These are phyloP conservation scores for Agrilus planipennis DNA, from an alignment of 1,140 invertebrate genomes.

Conservation along the genomic window DNA sequence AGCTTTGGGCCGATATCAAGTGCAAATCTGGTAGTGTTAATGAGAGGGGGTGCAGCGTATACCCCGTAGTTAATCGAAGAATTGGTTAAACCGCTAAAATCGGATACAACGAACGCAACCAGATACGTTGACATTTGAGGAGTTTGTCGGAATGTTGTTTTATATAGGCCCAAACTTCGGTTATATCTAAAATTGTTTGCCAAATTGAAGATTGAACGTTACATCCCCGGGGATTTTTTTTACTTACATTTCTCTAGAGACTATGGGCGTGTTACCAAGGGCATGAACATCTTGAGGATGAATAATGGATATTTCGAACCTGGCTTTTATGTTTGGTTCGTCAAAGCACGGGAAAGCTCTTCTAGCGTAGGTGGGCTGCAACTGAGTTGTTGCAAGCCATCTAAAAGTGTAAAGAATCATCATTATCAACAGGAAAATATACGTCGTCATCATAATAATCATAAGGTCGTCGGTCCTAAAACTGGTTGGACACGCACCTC, in stretches of 20 bases:
- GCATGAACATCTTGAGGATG: no score
- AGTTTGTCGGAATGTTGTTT: slow-evolving; percentile 57
- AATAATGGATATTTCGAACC: slow-evolving; percentile 55
- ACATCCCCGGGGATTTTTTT: no score
- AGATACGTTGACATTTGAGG: slow-evolving; percentile 87
- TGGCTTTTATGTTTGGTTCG: slow-evolving; percentile 67
- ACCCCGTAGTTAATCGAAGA: slow-evolving; percentile 14
- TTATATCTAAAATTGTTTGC: no score
- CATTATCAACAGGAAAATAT: no score
- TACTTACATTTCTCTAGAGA: no score
- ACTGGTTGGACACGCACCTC: no score
- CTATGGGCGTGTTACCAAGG: no score
- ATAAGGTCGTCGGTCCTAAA: no score
- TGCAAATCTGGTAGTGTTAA: not conserved
- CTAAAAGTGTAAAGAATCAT: no score
- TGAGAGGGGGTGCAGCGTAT: slow-evolving; percentile 32
- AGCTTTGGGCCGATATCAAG: not conserved
- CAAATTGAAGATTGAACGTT: no score
- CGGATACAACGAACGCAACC: slow-evolving; percentile 77
- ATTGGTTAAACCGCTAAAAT: slow-evolving; percentile 45
- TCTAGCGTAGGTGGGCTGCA: slow-evolving; percentile 65
- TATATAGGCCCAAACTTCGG: slow-evolving; percentile 44
- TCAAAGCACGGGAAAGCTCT: slow-evolving; percentile 79
- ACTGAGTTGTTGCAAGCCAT: slow-evolving; percentile 61
- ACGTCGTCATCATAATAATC: no score